Conservation (phyloP, 2,113 vertebrate species). For the Trogon surrucura region DNA sequence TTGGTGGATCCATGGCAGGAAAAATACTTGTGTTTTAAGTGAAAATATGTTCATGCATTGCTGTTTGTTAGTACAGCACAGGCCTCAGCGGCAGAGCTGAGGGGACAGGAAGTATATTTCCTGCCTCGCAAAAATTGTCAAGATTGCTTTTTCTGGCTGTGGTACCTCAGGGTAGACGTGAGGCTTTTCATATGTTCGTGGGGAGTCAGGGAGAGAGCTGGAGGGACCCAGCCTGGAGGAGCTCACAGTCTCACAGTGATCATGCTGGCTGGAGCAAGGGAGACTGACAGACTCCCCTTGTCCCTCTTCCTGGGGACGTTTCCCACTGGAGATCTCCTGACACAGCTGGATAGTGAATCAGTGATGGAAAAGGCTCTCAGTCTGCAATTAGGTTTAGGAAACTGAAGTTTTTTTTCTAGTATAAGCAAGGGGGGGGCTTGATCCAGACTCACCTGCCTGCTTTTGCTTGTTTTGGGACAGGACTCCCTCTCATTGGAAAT, state of each 20-base stretch:
- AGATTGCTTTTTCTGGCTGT: background rate
- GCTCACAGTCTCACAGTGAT: fast-evolving
- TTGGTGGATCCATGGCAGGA: background rate
- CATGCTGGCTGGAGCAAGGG: fast-evolving
- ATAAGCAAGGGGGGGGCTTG: background rate
- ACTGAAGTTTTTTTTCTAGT: background rate
- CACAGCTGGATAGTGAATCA: background rate
- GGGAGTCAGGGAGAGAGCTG: background rate
- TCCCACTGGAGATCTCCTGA: background rate
- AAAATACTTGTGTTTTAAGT: background rate
- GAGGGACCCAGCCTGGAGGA: background rate
- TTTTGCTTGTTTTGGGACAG: background rate
- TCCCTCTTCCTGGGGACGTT: background rate
- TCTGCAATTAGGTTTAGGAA: background rate
- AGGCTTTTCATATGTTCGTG: background rate
- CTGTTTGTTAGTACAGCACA: background rate
- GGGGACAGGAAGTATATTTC: background rate
- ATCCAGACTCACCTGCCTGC: background rate
- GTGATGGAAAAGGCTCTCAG: background rate
- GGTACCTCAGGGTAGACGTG: background rate
- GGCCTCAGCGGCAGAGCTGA: background rate
- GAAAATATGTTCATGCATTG: background rate
- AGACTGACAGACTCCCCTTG: fast-evolving
- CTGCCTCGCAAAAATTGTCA: background rate
- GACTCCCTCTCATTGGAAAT: background rate